These are phyloP conservation scores for Polyploca ridens DNA, from an alignment of 2,888 invertebrate genomes.

Conservation along the genomic window DNA sequence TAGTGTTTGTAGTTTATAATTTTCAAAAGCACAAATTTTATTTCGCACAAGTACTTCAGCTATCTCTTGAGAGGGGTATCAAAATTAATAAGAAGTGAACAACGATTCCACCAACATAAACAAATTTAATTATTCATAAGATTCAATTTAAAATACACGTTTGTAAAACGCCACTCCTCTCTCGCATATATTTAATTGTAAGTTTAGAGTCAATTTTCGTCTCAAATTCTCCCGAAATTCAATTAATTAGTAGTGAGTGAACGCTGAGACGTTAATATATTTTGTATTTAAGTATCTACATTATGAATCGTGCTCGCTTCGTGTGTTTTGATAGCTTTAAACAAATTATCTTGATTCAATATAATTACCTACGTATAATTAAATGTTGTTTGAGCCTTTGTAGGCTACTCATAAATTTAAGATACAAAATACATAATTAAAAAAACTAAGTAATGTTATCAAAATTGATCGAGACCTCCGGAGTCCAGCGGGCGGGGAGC, in stretches of 20 bases:
- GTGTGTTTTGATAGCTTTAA: conserved; percentile 51
- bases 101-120: background rate
- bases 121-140: conserved; percentile 3
- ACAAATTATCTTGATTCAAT: conserved; percentile 18
- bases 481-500: no score
- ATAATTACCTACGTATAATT: no score
- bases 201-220: conserved; percentile 81
- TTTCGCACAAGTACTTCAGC: conserved; percentile 47
- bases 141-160: background rate
- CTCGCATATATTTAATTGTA: conserved; percentile 61
- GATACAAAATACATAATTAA: no score
- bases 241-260: conserved; percentile 79
- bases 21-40: conserved; percentile 39
- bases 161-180: conserved; percentile 23
- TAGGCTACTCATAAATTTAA: no score
- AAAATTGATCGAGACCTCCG: no score
- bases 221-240: conserved; percentile 85
- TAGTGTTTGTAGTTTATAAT: conserved; percentile 55
- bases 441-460: no score
- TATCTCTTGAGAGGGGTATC: conserved; percentile 29
- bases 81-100: background rate
- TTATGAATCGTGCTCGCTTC: conserved; percentile 38
- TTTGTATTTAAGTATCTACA: conserved; percentile 54
- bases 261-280: conserved; percentile 53
- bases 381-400: no score